phyloP scores from a whole-genome alignment of 2,113 vertebrate genomes.

The Aix galericulata region DNA sequence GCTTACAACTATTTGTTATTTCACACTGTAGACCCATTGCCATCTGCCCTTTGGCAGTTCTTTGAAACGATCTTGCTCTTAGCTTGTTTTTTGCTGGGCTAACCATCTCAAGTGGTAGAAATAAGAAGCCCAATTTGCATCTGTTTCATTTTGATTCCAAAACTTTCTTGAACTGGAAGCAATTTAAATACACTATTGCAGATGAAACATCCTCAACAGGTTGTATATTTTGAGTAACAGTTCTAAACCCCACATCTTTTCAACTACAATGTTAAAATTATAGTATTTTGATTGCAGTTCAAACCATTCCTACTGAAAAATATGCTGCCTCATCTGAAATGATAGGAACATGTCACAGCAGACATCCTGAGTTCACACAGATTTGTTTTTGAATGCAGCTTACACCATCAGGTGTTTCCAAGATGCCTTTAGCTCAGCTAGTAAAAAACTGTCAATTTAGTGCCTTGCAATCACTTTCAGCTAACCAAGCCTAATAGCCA shows the following conservation, averaged over 20 bases:
- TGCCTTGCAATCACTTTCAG: neutral
- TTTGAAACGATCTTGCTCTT: neutral
- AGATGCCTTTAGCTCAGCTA: neutral
- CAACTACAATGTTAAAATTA: neutral
- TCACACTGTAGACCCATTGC: neutral
- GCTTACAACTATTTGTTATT: neutral
- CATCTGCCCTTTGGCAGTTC: neutral
- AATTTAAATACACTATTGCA: neutral
- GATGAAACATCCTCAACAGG: neutral
- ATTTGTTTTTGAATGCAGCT: neutral
- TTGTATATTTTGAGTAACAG: neutral
- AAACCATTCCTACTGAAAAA: neutral
- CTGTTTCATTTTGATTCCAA: neutral
- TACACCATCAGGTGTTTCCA: neutral
- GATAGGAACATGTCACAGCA: neutral
- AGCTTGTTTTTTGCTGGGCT: no score
- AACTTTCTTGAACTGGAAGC: neutral
- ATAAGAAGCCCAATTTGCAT: neutral
- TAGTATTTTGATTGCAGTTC: neutral
- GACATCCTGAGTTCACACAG: neutral
- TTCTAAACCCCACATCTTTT: neutral
- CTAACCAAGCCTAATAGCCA: neutral
- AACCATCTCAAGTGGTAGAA: neutral
- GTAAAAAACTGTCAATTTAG: neutral
- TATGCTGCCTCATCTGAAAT: neutral